phyloP scores from a whole-genome alignment of 2,797 vertebrate genomes.

The Lagocephalus sceleratus region DNA sequence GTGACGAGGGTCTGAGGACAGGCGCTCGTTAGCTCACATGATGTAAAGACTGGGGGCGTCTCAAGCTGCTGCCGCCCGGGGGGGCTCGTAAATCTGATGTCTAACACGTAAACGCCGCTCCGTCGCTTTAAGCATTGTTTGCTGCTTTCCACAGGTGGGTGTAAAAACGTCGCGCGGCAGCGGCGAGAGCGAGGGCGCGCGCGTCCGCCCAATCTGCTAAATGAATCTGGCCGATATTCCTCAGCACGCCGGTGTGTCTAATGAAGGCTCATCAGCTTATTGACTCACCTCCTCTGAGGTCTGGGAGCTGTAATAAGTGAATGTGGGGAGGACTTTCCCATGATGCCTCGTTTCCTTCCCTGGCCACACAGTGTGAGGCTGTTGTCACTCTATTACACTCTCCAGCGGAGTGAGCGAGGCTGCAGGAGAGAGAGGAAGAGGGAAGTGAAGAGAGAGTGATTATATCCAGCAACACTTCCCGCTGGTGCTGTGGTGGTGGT shows the following conservation, averaged over 20 bases:
- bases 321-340: conserved; percentile 50
- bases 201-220: conserved; percentile 16
- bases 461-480: conserved; percentile 70
- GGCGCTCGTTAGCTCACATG: too few species aligned
- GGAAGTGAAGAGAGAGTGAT: conserved; percentile 49
- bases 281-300: conserved; percentile 55
- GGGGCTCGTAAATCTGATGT: too few species aligned
- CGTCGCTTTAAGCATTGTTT: too few species aligned
- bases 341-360: conserved; percentile 49
- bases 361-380: conserved; percentile 30
- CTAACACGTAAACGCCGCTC: too few species aligned
- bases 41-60: too few species aligned
- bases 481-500: conserved; percentile 60
- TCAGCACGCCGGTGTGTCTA: conserved; percentile 29
- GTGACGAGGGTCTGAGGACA: too few species aligned
- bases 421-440: conserved; percentile 28
- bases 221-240: conserved; percentile 31
- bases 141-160: neutral
- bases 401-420: conserved; percentile 35
- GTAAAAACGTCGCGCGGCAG: neutral
- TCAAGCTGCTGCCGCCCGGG: too few species aligned
- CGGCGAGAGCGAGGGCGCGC: conserved; percentile 12
- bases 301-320: conserved; percentile 41
- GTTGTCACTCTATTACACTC: conserved; percentile 53
- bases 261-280: conserved; percentile 36